Evolutionary conservation across 2,113 vertebrate genomes (phyloP).

Genomic region (Brachypodius melanocephalos): DNA sequence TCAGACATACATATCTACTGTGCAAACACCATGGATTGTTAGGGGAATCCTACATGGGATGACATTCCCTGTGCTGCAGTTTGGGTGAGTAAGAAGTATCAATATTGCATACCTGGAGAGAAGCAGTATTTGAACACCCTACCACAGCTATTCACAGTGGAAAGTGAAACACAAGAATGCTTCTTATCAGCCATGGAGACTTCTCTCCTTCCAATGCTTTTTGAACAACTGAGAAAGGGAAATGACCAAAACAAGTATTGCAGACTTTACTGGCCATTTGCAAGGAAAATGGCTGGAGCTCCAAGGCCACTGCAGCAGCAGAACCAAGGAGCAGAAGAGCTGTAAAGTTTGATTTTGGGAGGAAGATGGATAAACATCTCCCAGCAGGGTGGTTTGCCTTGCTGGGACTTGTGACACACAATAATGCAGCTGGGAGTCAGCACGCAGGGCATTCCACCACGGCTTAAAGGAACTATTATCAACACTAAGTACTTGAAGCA

Average conservation of each 20-base stretch:
- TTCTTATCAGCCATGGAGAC: constrained; percentile 10
- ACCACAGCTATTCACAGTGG: neutral
- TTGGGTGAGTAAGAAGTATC: neutral
- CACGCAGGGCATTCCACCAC: neutral
- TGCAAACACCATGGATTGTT: neutral
- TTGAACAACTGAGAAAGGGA: neutral
- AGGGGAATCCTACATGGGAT: neutral
- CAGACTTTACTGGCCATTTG: neutral
- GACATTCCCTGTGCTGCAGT: neutral
- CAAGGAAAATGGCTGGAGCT: neutral
- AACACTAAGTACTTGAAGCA: neutral
- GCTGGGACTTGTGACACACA: neutral
- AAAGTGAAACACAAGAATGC: constrained; percentile 36
- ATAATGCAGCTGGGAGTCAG: neutral
- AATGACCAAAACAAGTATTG: neutral
- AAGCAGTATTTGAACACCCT: neutral
- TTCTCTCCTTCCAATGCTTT: constrained; percentile 12
- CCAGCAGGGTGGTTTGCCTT: accelerated
- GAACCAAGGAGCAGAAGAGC: neutral
- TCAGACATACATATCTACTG: accelerated
- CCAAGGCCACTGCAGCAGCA: neutral
- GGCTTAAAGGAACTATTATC: neutral
- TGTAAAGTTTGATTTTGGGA: neutral
- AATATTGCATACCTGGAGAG: neutral
- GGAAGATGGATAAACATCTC: neutral